Evolutionary conservation across 2,113 vertebrate species (phyloP), one percentile per base, ranked within the genome.

Genomic region (Hymenochirus boettgeri): DNA sequence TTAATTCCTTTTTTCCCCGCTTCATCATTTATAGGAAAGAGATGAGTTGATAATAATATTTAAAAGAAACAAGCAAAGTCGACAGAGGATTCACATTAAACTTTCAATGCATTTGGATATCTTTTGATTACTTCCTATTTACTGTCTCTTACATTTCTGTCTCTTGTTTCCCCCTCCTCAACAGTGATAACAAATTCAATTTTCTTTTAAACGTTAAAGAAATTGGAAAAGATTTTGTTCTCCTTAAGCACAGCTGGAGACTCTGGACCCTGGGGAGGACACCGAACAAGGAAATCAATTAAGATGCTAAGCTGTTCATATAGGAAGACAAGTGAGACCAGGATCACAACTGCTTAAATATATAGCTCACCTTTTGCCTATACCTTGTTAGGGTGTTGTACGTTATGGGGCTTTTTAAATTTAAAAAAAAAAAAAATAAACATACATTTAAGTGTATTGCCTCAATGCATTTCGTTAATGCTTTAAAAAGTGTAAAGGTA

Each of bases 171-270:
- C 62, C 74, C 78, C 73, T n/a, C 53, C 25, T 71, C 74, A 61
- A 69, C 58, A 57, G 73, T 86, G 85, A 88, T 89, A 90, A 89
- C 86, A 81, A 83, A 89, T 84, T 88, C 85, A 88, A 88, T 90
- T 89, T 90, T 86, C 86, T 85, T 86, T 85, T 84, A 83, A 88
- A 87, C 35, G 18, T 71, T 74, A 74, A 71, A 79, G 82, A 88
- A 89, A 90, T 90, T 88, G 87, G 80, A 88, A 86, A 79, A 82
- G 83, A 85, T 88, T 87, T 85, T 83, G 82, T 77, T 88, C 85
- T 80, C 76, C 82, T 87, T 88, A 87, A 87, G 82, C 85, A 85
- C 82, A 85, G 88, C 83, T 82, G 80, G 83, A 86, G 80, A 73
- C 6, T 7, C 69, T 33, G 73, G 71, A 74, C 83, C 76, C 62